Evolutionary conservation across 2,888 invertebrate genomes (phyloP).

Genomic region (Apodemia mormo): DNA sequence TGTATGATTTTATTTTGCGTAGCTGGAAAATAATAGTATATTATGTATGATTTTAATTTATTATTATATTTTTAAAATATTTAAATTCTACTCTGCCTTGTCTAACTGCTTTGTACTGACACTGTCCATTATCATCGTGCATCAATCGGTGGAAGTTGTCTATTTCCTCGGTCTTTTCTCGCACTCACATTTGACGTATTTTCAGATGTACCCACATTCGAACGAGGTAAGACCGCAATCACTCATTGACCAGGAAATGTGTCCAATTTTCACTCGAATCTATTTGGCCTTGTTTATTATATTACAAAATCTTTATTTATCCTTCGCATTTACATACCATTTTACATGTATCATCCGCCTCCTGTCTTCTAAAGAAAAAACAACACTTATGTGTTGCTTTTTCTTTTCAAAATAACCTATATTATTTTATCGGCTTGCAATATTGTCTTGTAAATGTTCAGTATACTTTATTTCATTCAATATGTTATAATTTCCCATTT

Average conservation of each 20-base stretch:
- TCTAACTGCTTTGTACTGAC: slow-evolving; percentile 74
- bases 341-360: slow-evolving; percentile 37
- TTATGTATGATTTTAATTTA: slow-evolving; percentile 5
- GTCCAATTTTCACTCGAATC: slow-evolving; percentile 58
- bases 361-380: not conserved
- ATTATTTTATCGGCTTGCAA: not conserved
- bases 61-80: slow-evolving; percentile 38
- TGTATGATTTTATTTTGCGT: too few species aligned
- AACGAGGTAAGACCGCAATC: slow-evolving; percentile 73
- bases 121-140: slow-evolving; percentile 46
- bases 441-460: slow-evolving; percentile 12
- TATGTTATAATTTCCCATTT: too few species aligned
- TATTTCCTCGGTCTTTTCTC: slow-evolving; percentile 60
- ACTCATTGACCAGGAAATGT: slow-evolving; percentile 65
- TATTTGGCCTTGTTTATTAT: slow-evolving; percentile 38
- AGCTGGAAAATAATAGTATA: not conserved
- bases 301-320: slow-evolving; percentile 33
- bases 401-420: slow-evolving; percentile 20
- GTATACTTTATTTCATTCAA: not conserved
- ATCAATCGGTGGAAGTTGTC: slow-evolving; percentile 57
- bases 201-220: slow-evolving; percentile 71
- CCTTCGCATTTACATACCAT: slow-evolving; percentile 40
- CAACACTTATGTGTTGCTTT: slow-evolving; percentile 14
- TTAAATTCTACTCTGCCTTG: slow-evolving; percentile 22
- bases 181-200: slow-evolving; percentile 66